Evolutionary conservation across 2,888 invertebrate genomes (phyloP), one percentile per base, ranked within the genome.

Genomic region (Phengaris alcon): DNA sequence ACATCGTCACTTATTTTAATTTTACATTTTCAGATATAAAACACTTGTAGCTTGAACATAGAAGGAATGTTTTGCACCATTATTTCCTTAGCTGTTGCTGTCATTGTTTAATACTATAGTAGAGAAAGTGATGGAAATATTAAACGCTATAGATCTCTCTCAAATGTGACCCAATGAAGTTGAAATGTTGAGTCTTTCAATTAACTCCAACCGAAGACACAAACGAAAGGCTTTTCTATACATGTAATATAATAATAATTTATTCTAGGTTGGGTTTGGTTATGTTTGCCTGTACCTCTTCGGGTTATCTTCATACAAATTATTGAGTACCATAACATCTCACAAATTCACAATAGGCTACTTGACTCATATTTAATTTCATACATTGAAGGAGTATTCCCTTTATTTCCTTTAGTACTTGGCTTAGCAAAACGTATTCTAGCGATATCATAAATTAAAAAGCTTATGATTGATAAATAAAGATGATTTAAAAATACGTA

Each of bases 41-140:
- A 64, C 35, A 64, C 6, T 64, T 64, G 13, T 13, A 64, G 64
- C 35, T 64, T 64, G 52, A 9, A 52, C 52, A 0, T 12, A 22
- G 22, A 35, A 59, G 64, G 64, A 64, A 64, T 64, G 64, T 64
- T 64, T 35, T 64, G 10, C 64, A 59, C 59, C 22, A 59, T 48
- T 52, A 12, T 64, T 35, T 64, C 6, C 10, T 22, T 59, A 59
- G 22, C 22, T 59, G 64, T 44, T 64, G 35, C 6, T 44, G 64
- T 64, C 13, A 64, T 44, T 64, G 35, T 64, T 64, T 64, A 44
- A 64, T 64, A 64, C 15, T 15, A 59, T 13, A 64, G 59, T 64
- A 64, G 22, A 64, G 10, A 64, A 35, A 64, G 6, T 64, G 35
- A 44, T 12, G 35, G 35, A 64, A 64, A 64, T 64, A 59, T 57